Percentiles rank a stretch among this genome's conserved stretches.
Conservation (phyloP, 1,140 invertebrate species). For the Sycobia sp. region DNA sequence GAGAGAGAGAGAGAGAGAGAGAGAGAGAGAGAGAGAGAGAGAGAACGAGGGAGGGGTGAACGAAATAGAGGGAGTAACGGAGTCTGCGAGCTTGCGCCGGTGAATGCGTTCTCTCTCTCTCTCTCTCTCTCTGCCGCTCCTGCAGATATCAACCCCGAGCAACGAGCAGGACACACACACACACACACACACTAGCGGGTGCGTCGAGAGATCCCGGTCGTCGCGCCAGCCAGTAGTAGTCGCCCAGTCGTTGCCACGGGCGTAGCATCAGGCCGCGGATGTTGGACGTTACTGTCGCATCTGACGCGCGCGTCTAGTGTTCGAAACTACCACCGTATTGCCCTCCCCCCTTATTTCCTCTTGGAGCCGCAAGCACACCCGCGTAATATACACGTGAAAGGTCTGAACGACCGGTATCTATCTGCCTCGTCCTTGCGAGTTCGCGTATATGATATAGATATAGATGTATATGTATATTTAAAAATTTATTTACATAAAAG, state of each 20-base stretch:
- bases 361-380: too few species aligned
- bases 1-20: too few species aligned
- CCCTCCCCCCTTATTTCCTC: too few species aligned
- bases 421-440: not conserved
- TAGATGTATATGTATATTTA: too few species aligned
- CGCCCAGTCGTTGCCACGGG: conserved; percentile 25
- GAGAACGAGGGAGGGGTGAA: not conserved
- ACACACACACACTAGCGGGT: too few species aligned
- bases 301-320: not conserved
- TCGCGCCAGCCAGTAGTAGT: conserved; percentile 18
- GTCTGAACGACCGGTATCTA: not conserved
- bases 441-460: too few species aligned
- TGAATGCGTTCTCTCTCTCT: not conserved
- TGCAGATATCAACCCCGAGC: too few species aligned
- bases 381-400: too few species aligned
- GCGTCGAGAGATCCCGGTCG: not conserved
- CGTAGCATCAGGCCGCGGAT: conserved; percentile 22
- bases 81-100: not conserved
- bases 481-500: too few species aligned
- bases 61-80: not conserved
- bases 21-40: too few species aligned
- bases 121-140: not conserved
- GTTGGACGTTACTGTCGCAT: not conserved
- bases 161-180: too few species aligned
- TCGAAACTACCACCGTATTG: too few species aligned